Evolutionary conservation across 2,797 vertebrate genomes (phyloP), one percentile per base, ranked within the genome.

Genomic region (Emys orbicularis): DNA sequence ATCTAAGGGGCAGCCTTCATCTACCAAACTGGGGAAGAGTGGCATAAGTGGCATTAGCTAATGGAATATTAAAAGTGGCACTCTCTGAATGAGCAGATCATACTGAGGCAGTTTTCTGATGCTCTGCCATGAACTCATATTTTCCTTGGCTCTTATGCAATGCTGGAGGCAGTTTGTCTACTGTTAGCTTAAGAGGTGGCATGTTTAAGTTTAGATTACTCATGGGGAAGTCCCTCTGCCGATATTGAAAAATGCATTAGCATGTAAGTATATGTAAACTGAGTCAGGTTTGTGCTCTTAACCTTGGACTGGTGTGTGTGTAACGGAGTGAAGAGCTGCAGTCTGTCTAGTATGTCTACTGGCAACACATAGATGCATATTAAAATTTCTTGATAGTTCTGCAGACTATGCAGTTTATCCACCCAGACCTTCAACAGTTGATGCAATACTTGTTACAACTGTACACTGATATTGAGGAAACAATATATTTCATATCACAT

Each of bases 291-390:
- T 7, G 4, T 21, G 88, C 18, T 9, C 83, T 88, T 81, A 54
- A 37, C 53, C 37, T 54, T 81, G 53, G 37, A 19, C 4, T 81
- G 79, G 37, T 37, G 5, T 25, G 23, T 5, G 9, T 54, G 25
- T 29, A 57, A 56, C 9, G 10, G 23, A 41, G 13, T 37, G 12
- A 41, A 4, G 15, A 16, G 16, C 18, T 15, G 6, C 4, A 21
- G 18, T 68, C 61, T 68, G 61, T 19, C 16, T 18, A 37, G n/a
- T 37, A 34, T 34, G 31, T 47, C 13, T 4, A 37, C 23, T 84
- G 50, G 12, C 6, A 79, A 49, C 0, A 2, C 2, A 80, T 57
- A 10, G 9, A 2, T 21, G 0, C 54, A 37, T 81, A 76, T 8
- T 53, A 1, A 50, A 77, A 16, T 80, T 84, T 37, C 5, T 5